phyloP scores from a whole-genome alignment of 2,888 invertebrate genomes.

The Aphodius granarius region DNA sequence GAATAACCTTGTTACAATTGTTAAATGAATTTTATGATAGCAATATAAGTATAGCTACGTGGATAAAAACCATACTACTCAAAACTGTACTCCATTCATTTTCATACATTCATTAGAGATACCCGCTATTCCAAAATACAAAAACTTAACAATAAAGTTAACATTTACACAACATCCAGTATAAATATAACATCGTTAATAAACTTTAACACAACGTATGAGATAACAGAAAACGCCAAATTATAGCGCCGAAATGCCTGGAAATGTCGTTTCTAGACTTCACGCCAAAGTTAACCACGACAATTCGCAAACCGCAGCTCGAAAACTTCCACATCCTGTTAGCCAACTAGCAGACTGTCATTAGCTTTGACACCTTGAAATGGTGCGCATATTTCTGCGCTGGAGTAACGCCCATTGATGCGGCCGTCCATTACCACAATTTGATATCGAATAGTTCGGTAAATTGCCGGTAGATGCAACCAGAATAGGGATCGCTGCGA shows the following conservation, averaged over 20 bases:
- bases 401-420: neutral
- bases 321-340: neutral
- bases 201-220: no score
- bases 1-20: no score
- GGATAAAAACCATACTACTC: no score
- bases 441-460: neutral
- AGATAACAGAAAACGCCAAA: neutral
- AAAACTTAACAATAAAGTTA: no score
- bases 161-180: no score
- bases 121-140: no score
- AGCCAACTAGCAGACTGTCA: neutral
- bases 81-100: no score
- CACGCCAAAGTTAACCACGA: neutral
- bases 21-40: no score
- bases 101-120: no score
- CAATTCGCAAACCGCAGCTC: neutral
- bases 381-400: neutral
- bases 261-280: neutral
- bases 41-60: no score
- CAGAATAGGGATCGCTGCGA: no score
- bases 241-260: neutral
- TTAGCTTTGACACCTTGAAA: neutral
- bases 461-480: neutral
- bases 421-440: neutral
- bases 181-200: no score